These are phyloP conservation scores for Sinopyrophorus schimmeli DNA, from an alignment of 2,888 invertebrate genomes.

Conservation along the genomic window DNA sequence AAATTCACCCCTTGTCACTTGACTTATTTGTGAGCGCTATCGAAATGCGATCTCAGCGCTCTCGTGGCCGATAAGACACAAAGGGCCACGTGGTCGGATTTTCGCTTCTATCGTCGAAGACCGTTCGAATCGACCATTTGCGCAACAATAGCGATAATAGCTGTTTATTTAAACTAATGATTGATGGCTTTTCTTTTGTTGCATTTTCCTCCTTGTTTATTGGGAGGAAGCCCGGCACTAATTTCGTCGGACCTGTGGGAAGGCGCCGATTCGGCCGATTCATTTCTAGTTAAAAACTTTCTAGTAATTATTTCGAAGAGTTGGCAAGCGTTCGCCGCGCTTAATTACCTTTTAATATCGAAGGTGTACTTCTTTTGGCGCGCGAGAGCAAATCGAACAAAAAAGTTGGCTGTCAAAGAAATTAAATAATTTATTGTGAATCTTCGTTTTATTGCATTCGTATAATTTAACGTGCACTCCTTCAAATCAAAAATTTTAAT, in stretches of 20 bases:
- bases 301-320: conserved; percentile 8
- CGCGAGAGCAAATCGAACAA: too few relatives aligned
- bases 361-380: too few relatives aligned
- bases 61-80: conserved; percentile 37
- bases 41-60: conserved; percentile 44
- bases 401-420: too few relatives aligned
- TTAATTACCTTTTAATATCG: too few relatives aligned
- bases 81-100: conserved; percentile 37
- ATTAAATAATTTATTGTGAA: too few relatives aligned
- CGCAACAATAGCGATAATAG: conserved; percentile 43
- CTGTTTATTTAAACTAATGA: conserved; percentile 51
- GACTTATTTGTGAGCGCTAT: conserved; percentile 45
- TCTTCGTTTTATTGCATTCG: too few relatives aligned
- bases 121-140: conserved; percentile 39
- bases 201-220: conserved; percentile 27
- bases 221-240: conserved; percentile 38
- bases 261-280: conserved; percentile 48
- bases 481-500: too few relatives aligned
- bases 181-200: conserved; percentile 49
- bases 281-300: conserved; percentile 35
- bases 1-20: conserved; percentile 42
- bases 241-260: conserved; percentile 36
- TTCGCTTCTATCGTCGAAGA: conserved; percentile 31
- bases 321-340: conserved; percentile 14
- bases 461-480: too few relatives aligned